These are phyloP conservation scores for Ennomos fuscantarius DNA, from an alignment of 2,888 invertebrate species.

Conservation along the genomic window DNA sequence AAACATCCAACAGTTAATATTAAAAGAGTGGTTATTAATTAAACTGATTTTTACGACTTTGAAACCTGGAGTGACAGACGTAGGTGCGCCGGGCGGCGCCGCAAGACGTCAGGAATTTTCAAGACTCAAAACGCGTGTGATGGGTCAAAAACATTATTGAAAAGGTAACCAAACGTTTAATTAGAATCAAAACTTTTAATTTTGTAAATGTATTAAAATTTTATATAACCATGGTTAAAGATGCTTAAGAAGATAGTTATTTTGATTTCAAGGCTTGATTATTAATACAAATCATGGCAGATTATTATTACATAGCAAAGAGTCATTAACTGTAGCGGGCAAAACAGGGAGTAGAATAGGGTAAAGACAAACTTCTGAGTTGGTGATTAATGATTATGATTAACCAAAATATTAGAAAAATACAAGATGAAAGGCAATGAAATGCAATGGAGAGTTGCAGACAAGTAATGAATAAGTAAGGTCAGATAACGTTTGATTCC, in stretches of 20 bases:
- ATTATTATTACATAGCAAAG: no score
- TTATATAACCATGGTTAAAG: no score
- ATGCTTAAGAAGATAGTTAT: no score
- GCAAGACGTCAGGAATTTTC: slow-evolving; percentile 32
- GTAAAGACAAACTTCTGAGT: neutral
- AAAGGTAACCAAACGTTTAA: no score
- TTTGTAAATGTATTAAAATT: no score
- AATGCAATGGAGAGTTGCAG: no score
- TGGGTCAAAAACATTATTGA: no score
- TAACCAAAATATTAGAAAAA: neutral
- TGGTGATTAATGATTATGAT: neutral
- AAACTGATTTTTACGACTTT: slow-evolving; percentile 50
- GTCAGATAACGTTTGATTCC: slow-evolving; percentile 1
- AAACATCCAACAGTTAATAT: slow-evolving; percentile 47
- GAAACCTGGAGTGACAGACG: slow-evolving; percentile 24
- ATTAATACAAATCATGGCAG: no score
- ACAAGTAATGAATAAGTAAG: neutral
- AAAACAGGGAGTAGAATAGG: neutral
- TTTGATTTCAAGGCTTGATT: no score
- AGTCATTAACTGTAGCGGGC: no score
- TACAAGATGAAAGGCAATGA: no score
- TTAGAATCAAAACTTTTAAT: no score
- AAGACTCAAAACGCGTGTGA: slow-evolving; percentile 5
- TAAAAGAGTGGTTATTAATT: slow-evolving; percentile 59
- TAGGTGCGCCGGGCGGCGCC: slow-evolving; percentile 27